Evolutionary conservation across 2,113 vertebrate species (phyloP).

Genomic region (Larimichthys polyactis): DNA sequence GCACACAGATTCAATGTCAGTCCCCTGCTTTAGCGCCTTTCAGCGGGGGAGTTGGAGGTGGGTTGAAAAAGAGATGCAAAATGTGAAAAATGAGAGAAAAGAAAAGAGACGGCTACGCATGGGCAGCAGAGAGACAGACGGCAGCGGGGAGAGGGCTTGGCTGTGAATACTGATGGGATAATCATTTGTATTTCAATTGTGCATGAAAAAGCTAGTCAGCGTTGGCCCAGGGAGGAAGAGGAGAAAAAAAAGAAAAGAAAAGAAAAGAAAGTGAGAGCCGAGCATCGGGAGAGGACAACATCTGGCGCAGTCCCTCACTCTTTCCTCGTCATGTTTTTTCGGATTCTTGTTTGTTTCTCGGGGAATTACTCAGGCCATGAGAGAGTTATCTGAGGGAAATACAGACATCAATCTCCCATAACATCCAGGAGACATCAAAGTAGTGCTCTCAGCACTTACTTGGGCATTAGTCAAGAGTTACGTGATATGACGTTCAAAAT

Average conservation of each 20-base stretch:
- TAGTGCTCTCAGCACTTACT: slow-evolving; percentile 8
- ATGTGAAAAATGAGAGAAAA: slow-evolving; percentile 29
- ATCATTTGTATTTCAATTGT: slow-evolving; percentile 65
- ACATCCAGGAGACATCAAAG: slow-evolving; percentile 58
- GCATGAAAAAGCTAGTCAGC: slow-evolving; percentile 50
- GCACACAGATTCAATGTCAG: not conserved
- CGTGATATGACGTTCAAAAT: not conserved
- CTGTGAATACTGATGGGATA: slow-evolving; percentile 72
- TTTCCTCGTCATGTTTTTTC: slow-evolving; percentile 43
- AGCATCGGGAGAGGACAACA: slow-evolving; percentile 47
- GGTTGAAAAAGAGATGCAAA: slow-evolving; percentile 40
- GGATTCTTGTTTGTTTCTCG: slow-evolving; percentile 70
- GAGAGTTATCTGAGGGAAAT: slow-evolving; percentile 64
- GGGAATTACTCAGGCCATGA: slow-evolving; percentile 57
- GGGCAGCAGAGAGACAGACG: slow-evolving; percentile 49
- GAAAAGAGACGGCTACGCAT: slow-evolving; percentile 23
- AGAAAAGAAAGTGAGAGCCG: slow-evolving; percentile 17
- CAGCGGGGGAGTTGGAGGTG: not conserved
- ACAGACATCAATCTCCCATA: slow-evolving; percentile 74
- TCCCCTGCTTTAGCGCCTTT: slow-evolving; percentile 10
- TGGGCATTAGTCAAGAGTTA: slow-evolving; percentile 25
- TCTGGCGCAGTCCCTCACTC: slow-evolving; percentile 56
- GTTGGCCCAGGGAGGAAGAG: not conserved
- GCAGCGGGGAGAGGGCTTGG: slow-evolving; percentile 37
- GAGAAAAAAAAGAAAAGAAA: not conserved